Percentiles rank a stretch among this genome's conserved stretches.
phyloP scores from a whole-genome alignment of 2,888 invertebrate species.

The Rotaria macrura region DNA sequence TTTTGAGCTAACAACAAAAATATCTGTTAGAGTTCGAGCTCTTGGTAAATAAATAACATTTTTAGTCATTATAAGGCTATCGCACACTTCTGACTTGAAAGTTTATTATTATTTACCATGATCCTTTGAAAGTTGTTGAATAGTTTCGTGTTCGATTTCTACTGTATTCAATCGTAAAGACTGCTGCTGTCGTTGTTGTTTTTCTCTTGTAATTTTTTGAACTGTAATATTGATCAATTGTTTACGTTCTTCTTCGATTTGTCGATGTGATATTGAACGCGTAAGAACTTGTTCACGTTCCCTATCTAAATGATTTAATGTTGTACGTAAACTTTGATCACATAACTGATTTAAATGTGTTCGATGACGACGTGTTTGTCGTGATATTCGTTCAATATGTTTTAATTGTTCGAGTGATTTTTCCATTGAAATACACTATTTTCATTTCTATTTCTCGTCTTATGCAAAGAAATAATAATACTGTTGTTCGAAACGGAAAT shows the following conservation, averaged over 20 bases:
- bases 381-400: not conserved
- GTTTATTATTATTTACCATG: not conserved
- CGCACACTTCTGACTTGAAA: too few species aligned
- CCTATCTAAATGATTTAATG: not conserved
- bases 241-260: not conserved
- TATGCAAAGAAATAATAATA: not conserved
- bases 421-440: not conserved
- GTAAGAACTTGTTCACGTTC: not conserved
- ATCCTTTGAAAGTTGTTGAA: not conserved
- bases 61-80: too few species aligned
- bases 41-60: too few species aligned
- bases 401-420: not conserved
- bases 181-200: not conserved
- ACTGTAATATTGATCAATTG: not conserved
- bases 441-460: not conserved
- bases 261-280: not conserved
- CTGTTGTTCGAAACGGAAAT: not conserved
- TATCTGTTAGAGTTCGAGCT: too few species aligned
- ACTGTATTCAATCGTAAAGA: not conserved
- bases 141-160: not conserved
- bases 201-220: not conserved
- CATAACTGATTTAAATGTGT: not conserved
- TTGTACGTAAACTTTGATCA: not conserved
- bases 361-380: not conserved
- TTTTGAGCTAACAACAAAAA: too few species aligned